A percentile compares a stretch with the other conserved stretches of the same genome.
phyloP scores from a whole-genome alignment of 2,888 invertebrate genomes.

The Sesia bembeciformis region DNA sequence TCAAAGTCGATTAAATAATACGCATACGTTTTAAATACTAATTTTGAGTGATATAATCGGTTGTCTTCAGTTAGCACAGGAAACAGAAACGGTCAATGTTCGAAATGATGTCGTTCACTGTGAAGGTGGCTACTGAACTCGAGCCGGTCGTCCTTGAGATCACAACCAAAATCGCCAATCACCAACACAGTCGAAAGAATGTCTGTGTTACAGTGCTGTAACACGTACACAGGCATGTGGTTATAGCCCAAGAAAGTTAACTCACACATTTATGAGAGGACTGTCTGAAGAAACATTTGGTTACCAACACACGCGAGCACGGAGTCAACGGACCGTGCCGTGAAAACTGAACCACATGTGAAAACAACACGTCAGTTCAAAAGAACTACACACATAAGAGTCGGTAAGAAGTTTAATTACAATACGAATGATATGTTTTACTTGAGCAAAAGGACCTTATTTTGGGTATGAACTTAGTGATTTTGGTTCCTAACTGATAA shows the following conservation, averaged over 20 bases:
- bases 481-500: no score
- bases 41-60: constrained; percentile 37
- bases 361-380: constrained; percentile 13
- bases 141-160: constrained; percentile 65
- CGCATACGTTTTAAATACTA: constrained; percentile 39
- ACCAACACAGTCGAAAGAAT: constrained; percentile 29
- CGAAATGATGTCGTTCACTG: constrained; percentile 67
- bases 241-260: constrained; percentile 25
- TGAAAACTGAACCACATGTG: constrained; percentile 25
- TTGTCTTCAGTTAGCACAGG: constrained; percentile 52
- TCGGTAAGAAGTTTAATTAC: not conserved
- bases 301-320: constrained; percentile 23
- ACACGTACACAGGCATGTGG: constrained; percentile 16
- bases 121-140: constrained; percentile 66
- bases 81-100: constrained; percentile 61
- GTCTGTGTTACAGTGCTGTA: constrained; percentile 16
- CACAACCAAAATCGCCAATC: constrained; percentile 50
- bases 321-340: constrained; percentile 38
- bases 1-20: constrained; percentile 46
- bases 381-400: not conserved
- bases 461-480: no score
- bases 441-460: no score
- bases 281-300: constrained; percentile 10
- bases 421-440: no score
- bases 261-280: constrained; percentile 22